A percentile compares a stretch with the other conserved stretches of the same genome.
Conservation (phyloP, 2,888 invertebrate species). For the Orthosia incerta region DNA sequence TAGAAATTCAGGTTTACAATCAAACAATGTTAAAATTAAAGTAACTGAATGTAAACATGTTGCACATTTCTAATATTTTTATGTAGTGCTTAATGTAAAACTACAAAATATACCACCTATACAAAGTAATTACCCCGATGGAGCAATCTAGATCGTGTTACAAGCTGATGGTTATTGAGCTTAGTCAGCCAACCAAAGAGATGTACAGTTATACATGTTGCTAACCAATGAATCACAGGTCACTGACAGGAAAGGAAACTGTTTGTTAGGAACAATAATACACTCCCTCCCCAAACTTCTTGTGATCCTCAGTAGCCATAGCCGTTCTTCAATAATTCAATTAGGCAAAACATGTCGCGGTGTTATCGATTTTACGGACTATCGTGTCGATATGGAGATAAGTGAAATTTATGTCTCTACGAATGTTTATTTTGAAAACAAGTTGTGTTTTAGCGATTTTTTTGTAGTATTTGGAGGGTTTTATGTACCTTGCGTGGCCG, state of each 20-base stretch:
- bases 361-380: constrained; percentile 65
- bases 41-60: too few relatives aligned
- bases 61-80: too few relatives aligned
- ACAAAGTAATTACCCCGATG: constrained; percentile 1
- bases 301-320: constrained; percentile 12
- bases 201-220: constrained; percentile 44
- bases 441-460: constrained; percentile 3
- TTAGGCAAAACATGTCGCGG: constrained; percentile 61
- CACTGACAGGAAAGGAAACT: constrained; percentile 55
- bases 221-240: constrained; percentile 45
- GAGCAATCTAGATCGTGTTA: neutral
- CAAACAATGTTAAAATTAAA: too few relatives aligned
- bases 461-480: constrained; percentile 83
- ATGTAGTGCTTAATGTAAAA: too few relatives aligned
- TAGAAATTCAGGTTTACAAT: too few relatives aligned
- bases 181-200: constrained; percentile 48
- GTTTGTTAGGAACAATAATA: constrained; percentile 25
- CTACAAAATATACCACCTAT: too few relatives aligned
- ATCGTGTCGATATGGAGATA: constrained; percentile 13
- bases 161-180: constrained; percentile 5
- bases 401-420: constrained; percentile 4
- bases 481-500: constrained; percentile 93
- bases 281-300: constrained; percentile 5
- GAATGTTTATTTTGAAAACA: constrained; percentile 57
- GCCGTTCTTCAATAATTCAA: constrained; percentile 49